A percentile compares a stretch with the other conserved stretches of the same genome.
Conservation (phyloP, 37 sponge, comb jelly and placozoan species). For the Agelas oroides region DNA sequence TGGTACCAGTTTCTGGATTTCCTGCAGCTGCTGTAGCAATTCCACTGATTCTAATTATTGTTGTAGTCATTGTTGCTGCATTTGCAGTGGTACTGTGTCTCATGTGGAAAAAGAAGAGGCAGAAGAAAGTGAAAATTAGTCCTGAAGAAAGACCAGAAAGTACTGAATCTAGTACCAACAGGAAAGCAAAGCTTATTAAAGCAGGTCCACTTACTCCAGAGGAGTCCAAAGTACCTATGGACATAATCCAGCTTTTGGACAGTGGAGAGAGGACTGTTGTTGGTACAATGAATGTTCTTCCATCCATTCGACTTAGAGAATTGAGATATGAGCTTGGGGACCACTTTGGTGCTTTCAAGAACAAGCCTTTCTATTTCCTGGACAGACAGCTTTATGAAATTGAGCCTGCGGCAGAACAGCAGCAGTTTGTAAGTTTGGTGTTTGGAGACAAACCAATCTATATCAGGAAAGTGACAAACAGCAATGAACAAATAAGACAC, state of each 20-base stretch:
- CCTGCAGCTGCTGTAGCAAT: slow-evolving; percentile 38
- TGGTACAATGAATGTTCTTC: slow-evolving; percentile 65
- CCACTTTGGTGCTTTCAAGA: slow-evolving; percentile 55
- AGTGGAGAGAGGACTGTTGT: slow-evolving; percentile 52
- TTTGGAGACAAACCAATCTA: slow-evolving; percentile 69
- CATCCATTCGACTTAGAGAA: slow-evolving; percentile 77
- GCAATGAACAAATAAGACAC: slow-evolving; percentile 25
- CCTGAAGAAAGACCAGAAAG: background rate
- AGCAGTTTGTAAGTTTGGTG: slow-evolving; percentile 82
- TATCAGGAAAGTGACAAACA: slow-evolving; percentile 44
- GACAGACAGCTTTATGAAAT: slow-evolving; percentile 78
- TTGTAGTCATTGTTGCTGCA: slow-evolving; percentile 17
- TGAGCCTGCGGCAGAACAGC: slow-evolving; percentile 81
- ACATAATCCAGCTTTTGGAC: slow-evolving; percentile 55
- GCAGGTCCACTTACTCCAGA: slow-evolving; percentile 54
- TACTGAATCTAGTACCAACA: too few species aligned
- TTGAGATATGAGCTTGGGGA: slow-evolving; percentile 69
- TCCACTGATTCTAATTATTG: slow-evolving; percentile 30
- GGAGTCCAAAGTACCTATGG: slow-evolving; percentile 49
- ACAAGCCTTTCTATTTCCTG: slow-evolving; percentile 82
- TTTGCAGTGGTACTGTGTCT: slow-evolving; percentile 22
- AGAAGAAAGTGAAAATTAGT: slow-evolving; percentile 19
- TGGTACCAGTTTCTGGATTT: background rate
- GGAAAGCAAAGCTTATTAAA: background rate
- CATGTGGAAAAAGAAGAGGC: slow-evolving; percentile 42